These are phyloP conservation scores for Cataglyphis livida DNA, from an alignment of 2,888 invertebrate genomes.

Conservation along the genomic window DNA sequence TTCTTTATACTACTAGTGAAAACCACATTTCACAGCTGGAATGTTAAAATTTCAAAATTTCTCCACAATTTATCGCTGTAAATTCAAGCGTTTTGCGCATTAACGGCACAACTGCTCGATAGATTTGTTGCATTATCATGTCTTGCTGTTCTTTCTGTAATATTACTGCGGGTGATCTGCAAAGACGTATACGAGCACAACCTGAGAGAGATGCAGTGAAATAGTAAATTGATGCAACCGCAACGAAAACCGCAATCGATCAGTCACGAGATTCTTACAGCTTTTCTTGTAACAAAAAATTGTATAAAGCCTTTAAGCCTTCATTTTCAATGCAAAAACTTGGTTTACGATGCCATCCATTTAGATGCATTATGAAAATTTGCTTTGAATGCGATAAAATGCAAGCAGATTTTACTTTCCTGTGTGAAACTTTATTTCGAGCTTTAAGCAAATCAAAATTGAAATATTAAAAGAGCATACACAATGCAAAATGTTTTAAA, in stretches of 20 bases:
- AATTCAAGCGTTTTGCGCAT: not conserved
- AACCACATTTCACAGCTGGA: not conserved
- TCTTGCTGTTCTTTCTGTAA: constrained; percentile 3
- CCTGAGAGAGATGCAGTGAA: constrained; percentile 52
- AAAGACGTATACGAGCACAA: not conserved
- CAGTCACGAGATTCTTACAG: not conserved
- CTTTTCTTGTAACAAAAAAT: not conserved
- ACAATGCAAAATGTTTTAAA: not conserved
- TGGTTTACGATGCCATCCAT: not conserved
- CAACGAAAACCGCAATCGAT: constrained; percentile 42
- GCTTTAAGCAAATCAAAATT: not conserved
- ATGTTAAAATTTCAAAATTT: constrained; percentile 16
- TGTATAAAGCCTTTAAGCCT: not conserved
- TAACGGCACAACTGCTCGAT: not conserved
- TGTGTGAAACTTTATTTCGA: not conserved
- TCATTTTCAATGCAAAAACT: constrained; percentile 5
- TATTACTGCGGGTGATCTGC: not conserved
- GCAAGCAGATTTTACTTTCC: not conserved
- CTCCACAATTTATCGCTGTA: not conserved
- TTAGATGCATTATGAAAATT: constrained; percentile 13
- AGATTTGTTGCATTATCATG: not conserved
- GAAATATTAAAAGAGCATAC: not conserved
- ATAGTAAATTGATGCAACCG: constrained; percentile 46
- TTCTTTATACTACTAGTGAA: not conserved
- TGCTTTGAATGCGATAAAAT: not conserved